phyloP scores from a whole-genome alignment of 2,888 invertebrate genomes.

The Erannis defoliaria region DNA sequence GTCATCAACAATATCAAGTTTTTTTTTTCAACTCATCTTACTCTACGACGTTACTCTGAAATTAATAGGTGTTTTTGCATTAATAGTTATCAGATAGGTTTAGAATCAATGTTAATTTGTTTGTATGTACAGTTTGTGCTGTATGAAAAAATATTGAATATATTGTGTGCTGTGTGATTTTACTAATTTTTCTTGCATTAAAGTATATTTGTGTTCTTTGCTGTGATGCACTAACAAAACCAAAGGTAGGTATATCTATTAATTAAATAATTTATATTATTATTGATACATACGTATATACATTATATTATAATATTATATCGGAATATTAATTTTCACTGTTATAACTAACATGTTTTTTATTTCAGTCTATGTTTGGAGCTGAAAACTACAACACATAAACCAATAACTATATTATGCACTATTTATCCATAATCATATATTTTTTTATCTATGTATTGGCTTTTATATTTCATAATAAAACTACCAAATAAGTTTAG shows the following conservation, averaged over 20 bases:
- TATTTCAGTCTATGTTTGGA: conserved; percentile 81
- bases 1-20: too few relatives aligned
- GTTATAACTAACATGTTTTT: conserved; percentile 48
- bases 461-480: conserved; percentile 48
- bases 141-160: conserved; percentile 19
- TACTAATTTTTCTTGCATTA: conserved; percentile 34
- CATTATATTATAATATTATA: not conserved
- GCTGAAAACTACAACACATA: conserved; percentile 76
- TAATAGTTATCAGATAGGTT: not conserved
- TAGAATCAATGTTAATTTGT: not conserved
- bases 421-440: conserved; percentile 6
- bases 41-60: too few relatives aligned
- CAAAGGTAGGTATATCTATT: conserved; percentile 27
- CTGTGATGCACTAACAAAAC: conserved; percentile 35
- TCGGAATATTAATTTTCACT: not conserved
- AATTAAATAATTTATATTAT: conserved; percentile 12
- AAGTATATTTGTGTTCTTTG: conserved; percentile 30
- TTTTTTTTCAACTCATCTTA: too few relatives aligned
- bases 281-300: not conserved
- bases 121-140: conserved; percentile 34
- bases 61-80: too few relatives aligned
- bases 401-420: conserved; percentile 35
- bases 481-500: conserved; percentile 52
- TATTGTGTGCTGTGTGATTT: conserved; percentile 35
- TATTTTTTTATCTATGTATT: conserved; percentile 46